phyloP scores from a whole-genome alignment of 2,113 vertebrate species.

The Neodontobutis hainanensis region DNA sequence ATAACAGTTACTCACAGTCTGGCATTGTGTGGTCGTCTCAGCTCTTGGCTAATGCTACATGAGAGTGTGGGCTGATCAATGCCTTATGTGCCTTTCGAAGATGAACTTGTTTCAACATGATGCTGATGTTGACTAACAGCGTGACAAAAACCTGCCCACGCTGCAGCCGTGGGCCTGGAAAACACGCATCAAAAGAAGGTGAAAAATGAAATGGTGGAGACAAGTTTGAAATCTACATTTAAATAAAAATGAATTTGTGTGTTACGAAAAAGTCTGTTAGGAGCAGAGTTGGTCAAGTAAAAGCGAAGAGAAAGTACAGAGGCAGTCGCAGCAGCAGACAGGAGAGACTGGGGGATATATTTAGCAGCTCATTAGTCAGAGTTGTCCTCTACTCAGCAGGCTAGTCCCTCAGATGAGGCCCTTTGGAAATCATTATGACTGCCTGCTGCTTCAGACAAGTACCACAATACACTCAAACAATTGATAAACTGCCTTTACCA shows the following conservation, averaged over 20 bases:
- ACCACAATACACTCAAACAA: slow-evolving; percentile 53
- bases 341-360: slow-evolving; percentile 72
- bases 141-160: slow-evolving; percentile 45
- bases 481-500: slow-evolving; percentile 37
- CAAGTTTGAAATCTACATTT: not conserved
- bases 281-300: slow-evolving; percentile 3
- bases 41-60: slow-evolving; percentile 37
- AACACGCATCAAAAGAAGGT: slow-evolving; percentile 25
- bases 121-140: slow-evolving; percentile 55
- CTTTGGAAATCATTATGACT: slow-evolving; percentile 74
- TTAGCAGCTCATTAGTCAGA: slow-evolving; percentile 78
- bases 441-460: slow-evolving; percentile 69
- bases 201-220: not conserved
- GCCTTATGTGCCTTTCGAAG: slow-evolving; percentile 35
- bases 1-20: slow-evolving; percentile 44
- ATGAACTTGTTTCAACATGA: slow-evolving; percentile 58
- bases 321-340: slow-evolving; percentile 53
- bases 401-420: slow-evolving; percentile 71
- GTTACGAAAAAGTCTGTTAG: too few relatives aligned
- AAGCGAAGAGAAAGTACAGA: slow-evolving; percentile 24
- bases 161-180: slow-evolving; percentile 34
- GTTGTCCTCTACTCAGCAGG: slow-evolving; percentile 72
- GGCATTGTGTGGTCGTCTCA: slow-evolving; percentile 32
- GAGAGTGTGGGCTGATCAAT: slow-evolving; percentile 50
- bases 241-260: slow-evolving; percentile 1